A percentile compares a stretch with the other conserved stretches of the same genome.
phyloP scores from a whole-genome alignment of 2,797 vertebrate genomes.

The Helostoma temminkii region DNA sequence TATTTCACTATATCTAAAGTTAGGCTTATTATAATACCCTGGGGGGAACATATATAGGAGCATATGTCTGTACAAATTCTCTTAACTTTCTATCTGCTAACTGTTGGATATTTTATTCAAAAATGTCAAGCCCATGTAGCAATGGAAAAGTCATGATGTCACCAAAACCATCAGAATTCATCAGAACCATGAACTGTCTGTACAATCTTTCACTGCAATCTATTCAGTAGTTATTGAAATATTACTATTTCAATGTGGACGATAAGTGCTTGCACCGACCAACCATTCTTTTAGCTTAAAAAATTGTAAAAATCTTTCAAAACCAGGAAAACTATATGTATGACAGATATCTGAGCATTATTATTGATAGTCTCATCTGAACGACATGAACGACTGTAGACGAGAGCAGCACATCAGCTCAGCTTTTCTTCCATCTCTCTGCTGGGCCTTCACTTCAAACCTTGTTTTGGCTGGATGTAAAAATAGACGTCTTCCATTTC shows the following conservation, averaged over 20 bases:
- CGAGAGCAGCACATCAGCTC: slow-evolving; percentile 34
- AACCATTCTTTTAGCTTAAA: neutral
- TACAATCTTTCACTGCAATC: too few relatives aligned
- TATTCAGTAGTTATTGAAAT: neutral
- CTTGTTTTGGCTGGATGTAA: slow-evolving; percentile 62
- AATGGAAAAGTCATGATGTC: too few relatives aligned
- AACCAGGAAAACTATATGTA: neutral
- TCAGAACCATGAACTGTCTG: too few relatives aligned
- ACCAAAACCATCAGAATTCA: too few relatives aligned
- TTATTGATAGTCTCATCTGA: slow-evolving; percentile 11
- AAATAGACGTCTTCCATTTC: slow-evolving; percentile 65
- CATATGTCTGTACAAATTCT: too few relatives aligned
- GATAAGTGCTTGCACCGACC: neutral
- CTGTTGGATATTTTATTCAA: too few relatives aligned
- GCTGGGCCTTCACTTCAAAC: slow-evolving; percentile 55
- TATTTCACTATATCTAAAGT: too few relatives aligned
- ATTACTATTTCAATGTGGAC: neutral
- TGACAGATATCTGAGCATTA: neutral
- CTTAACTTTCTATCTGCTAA: too few relatives aligned
- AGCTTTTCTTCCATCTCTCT: slow-evolving; percentile 26
- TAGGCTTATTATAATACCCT: too few relatives aligned
- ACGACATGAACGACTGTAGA: slow-evolving; percentile 23
- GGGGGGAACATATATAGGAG: too few relatives aligned
- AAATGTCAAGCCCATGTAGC: too few relatives aligned
- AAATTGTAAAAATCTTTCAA: neutral